Percentiles rank a stretch among this genome's conserved stretches.
Evolutionary conservation across 2,113 vertebrate species (phyloP).

Genomic region (Thalassarche chlororhynchos): DNA sequence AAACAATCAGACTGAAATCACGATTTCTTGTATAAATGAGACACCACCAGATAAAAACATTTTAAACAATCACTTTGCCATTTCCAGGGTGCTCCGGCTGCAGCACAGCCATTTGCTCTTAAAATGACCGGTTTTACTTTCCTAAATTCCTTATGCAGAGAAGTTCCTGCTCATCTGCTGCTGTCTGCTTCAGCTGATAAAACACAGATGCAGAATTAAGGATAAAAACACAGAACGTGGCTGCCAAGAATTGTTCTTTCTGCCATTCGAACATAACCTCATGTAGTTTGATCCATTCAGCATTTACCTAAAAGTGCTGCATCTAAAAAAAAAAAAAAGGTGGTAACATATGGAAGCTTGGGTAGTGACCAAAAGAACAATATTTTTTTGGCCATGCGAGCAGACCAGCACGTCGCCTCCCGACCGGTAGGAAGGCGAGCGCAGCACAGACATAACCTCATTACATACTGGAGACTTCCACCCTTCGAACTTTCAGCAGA

Average conservation of each 20-base stretch:
- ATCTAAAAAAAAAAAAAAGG: not conserved
- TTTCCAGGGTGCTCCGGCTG: not conserved
- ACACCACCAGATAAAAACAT: not conserved
- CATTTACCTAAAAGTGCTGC: conserved; percentile 51
- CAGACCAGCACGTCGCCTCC: not conserved
- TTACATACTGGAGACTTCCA: conserved; percentile 59
- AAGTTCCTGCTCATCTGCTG: conserved; percentile 68
- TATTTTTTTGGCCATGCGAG: conserved; percentile 36
- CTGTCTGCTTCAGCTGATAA: conserved; percentile 72
- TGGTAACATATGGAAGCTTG: conserved; percentile 54
- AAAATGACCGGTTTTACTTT: conserved; percentile 35
- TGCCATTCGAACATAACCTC: conserved; percentile 59
- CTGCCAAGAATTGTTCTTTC: conserved; percentile 69
- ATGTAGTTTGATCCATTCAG: conserved; percentile 46
- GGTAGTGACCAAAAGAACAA: conserved; percentile 50
- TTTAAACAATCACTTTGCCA: not conserved
- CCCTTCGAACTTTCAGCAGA: conserved; percentile 52
- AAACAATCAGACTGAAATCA: not conserved
- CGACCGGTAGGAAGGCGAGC: not conserved
- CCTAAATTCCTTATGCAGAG: conserved; percentile 28
- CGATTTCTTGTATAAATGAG: not conserved
- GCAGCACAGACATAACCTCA: conserved; percentile 64
- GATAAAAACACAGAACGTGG: conserved; percentile 51
- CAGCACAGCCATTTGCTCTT: not conserved
- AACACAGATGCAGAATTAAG: conserved; percentile 73